Conservation (phyloP, 35 echinoderm and acorn worm species). For the Anneissia japonica region DNA sequence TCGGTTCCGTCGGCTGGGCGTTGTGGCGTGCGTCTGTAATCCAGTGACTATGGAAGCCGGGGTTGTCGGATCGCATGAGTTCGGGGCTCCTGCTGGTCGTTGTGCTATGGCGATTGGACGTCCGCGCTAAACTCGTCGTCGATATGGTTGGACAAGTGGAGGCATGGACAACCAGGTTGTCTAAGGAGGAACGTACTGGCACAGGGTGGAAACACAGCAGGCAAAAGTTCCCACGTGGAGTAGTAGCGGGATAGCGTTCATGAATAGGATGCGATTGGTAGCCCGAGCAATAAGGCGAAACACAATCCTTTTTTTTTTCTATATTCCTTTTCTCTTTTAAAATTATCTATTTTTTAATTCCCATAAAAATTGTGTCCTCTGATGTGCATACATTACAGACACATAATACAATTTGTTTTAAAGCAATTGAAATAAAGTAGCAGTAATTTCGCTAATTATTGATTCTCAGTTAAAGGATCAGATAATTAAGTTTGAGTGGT, state of each 20-base stretch:
- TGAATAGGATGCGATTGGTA: slow-evolving; percentile 54
- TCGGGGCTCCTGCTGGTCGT: slow-evolving; percentile 82
- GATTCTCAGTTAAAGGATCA: no score
- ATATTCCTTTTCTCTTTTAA: no score
- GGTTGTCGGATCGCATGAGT: slow-evolving; percentile 74
- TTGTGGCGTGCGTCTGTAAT: slow-evolving; percentile 84
- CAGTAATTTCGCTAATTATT: no score
- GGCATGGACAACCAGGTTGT: slow-evolving; percentile 85
- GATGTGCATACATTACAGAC: no score
- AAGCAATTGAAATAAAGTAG: no score
- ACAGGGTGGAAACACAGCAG: slow-evolving; percentile 84
- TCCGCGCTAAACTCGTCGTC: slow-evolving; percentile 95
- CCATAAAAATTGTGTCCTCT: no score
- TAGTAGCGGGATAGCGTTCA: slow-evolving; percentile 71
- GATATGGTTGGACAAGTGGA: slow-evolving; percentile 80
- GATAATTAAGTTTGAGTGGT: no score
- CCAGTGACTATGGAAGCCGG: slow-evolving; percentile 81
- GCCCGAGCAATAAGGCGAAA: slow-evolving; percentile 58
- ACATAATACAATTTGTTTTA: no score
- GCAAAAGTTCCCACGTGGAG: slow-evolving; percentile 81
- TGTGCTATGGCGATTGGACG: slow-evolving; percentile 97
- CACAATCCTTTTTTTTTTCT: slow-evolving; percentile 53
- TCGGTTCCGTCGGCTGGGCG: slow-evolving; percentile 60
- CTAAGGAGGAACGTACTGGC: slow-evolving; percentile 70
- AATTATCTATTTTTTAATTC: no score